phyloP scores from a whole-genome alignment of 64 coral and sea anemone genomes.

The Actinia tenebrosa region DNA sequence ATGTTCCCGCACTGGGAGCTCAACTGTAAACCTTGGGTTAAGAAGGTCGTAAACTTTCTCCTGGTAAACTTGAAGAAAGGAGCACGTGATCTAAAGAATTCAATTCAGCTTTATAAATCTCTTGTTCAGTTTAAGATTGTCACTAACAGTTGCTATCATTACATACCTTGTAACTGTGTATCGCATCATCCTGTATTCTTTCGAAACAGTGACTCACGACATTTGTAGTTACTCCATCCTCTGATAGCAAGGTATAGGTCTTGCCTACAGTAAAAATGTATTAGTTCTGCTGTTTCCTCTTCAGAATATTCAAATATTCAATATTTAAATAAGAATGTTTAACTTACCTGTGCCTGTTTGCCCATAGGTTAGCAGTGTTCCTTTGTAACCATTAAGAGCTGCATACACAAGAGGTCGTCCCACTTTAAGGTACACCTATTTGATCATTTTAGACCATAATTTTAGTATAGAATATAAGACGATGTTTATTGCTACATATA shows the following conservation, averaged over 20 bases:
- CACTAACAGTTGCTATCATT: neutral
- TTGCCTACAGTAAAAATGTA: slow-evolving; percentile 36
- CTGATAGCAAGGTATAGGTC: slow-evolving; percentile 76
- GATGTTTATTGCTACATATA: neutral
- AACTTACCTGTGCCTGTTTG: slow-evolving; percentile 81
- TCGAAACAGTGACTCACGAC: slow-evolving; percentile 80
- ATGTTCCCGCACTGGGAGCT: slow-evolving; percentile 84
- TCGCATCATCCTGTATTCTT: slow-evolving; percentile 63
- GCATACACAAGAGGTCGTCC: slow-evolving; percentile 85
- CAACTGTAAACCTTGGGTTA: slow-evolving; percentile 69
- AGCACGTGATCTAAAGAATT: slow-evolving; percentile 67
- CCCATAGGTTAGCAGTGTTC: slow-evolving; percentile 80
- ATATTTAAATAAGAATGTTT: no score
- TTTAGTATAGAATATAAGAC: neutral
- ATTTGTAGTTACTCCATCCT: slow-evolving; percentile 73
- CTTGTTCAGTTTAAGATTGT: no score
- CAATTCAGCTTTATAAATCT: no score
- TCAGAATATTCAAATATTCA: neutral
- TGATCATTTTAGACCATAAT: neutral
- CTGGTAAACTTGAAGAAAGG: slow-evolving; percentile 89
- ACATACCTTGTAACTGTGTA: slow-evolving; percentile 68
- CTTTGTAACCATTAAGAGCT: slow-evolving; percentile 90
- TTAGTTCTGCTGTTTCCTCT: neutral
- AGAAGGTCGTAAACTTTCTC: slow-evolving; percentile 90
- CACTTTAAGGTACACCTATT: slow-evolving; percentile 75